Conservation (phyloP, 1,140 invertebrate genomes). For the Hydropsyche tenuis region DNA sequence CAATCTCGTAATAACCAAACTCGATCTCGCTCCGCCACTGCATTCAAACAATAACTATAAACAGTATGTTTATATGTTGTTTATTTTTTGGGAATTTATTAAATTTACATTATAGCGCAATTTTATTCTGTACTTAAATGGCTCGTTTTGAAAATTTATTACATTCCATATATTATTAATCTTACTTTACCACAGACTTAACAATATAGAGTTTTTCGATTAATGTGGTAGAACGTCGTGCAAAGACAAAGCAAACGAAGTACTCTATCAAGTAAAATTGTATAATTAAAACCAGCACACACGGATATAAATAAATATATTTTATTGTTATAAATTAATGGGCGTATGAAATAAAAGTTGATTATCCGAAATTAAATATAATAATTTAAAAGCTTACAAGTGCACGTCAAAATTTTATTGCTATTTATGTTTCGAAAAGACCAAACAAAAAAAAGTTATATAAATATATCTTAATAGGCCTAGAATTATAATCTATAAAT, state of each 20-base stretch:
- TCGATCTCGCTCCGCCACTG: constrained; percentile 3
- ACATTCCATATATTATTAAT: background rate
- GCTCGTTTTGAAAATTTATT: background rate
- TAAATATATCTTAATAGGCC: constrained; percentile 37
- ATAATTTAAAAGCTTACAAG: constrained; percentile 8
- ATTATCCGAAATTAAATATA: constrained; percentile 26
- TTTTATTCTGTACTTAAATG: too few relatives aligned
- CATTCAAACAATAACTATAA: background rate
- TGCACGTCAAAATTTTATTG: constrained; percentile 27
- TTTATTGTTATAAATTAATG: constrained; percentile 37
- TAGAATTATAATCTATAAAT: constrained; percentile 42
- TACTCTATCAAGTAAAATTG: background rate
- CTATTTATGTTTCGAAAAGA: constrained; percentile 28
- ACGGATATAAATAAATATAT: constrained; percentile 7
- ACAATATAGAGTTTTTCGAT: constrained; percentile 1
- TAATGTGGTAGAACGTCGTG: background rate
- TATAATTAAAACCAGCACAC: background rate
- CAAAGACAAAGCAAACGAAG: constrained; percentile 18
- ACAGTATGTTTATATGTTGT: background rate
- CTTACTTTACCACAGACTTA: background rate
- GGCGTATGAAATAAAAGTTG: constrained; percentile 31
- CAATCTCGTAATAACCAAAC: constrained; percentile 31
- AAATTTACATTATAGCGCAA: too few relatives aligned
- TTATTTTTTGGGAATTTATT: background rate
- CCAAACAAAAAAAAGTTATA: constrained; percentile 15